phyloP scores from a whole-genome alignment of 2,888 invertebrate species.

The Pyrocoelia pectoralis region DNA sequence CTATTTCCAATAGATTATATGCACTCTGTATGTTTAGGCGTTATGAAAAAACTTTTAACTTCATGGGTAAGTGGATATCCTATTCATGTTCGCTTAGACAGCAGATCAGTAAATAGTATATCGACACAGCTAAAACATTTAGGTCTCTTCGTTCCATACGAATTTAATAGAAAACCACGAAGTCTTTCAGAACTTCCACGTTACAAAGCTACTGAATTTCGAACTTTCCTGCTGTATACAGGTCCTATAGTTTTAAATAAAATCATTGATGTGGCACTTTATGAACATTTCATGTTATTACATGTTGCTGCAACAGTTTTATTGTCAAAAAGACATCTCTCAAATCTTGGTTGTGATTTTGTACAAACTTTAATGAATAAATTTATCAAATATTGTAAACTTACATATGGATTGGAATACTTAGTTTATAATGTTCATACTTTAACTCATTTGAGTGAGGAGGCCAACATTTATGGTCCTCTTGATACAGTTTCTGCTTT shows the following conservation, averaged over 20 bases:
- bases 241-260: slow-evolving; percentile 9
- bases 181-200: background rate
- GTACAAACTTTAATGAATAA: background rate
- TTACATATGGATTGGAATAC: slow-evolving; percentile 1
- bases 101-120: slow-evolving; percentile 11
- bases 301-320: slow-evolving; percentile 19
- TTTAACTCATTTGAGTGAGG: slow-evolving; percentile 4
- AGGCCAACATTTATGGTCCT: slow-evolving; percentile 3
- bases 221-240: slow-evolving; percentile 15
- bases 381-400: slow-evolving; percentile 12
- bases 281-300: slow-evolving; percentile 27
- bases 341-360: slow-evolving; percentile 2
- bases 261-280: slow-evolving; percentile 14
- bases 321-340: background rate
- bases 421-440: slow-evolving; percentile 13
- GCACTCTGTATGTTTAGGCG: slow-evolving; percentile 29
- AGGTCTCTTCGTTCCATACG: slow-evolving; percentile 17
- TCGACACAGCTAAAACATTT: slow-evolving; percentile 19
- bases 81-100: slow-evolving; percentile 12
- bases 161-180: slow-evolving; percentile 31
- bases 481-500: slow-evolving; percentile 14
- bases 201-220: slow-evolving; percentile 23
- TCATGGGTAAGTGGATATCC: slow-evolving; percentile 19
- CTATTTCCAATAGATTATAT: slow-evolving; percentile 26
- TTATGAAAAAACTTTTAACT: slow-evolving; percentile 30